Conservation (phyloP, 2,797 vertebrate species). For the Triplophysa yarkandensis region DNA sequence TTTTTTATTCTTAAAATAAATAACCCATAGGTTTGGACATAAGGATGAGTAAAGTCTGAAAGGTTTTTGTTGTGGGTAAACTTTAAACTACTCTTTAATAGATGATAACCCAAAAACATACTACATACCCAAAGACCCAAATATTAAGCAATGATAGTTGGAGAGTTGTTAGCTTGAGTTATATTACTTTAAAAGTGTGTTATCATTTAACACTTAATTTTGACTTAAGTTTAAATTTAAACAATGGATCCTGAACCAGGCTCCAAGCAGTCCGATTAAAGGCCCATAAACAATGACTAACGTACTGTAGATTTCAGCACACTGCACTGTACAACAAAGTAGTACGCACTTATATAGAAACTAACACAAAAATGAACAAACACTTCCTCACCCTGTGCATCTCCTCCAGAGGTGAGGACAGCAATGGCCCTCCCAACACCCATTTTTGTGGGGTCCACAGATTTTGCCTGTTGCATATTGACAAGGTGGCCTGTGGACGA, state of each 20-base stretch:
- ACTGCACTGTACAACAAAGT: not conserved
- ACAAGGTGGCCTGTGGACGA: conserved; percentile 54
- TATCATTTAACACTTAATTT: too few species aligned
- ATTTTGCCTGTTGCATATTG: conserved; percentile 64
- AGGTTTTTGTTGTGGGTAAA: too few species aligned
- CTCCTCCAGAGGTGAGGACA: conserved; percentile 90
- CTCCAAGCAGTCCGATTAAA: not conserved
- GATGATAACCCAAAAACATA: not conserved
- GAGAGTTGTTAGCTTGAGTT: too few species aligned
- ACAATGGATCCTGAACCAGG: too few species aligned
- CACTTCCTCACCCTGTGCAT: conserved; percentile 87
- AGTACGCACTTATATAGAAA: not conserved
- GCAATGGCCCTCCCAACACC: conserved; percentile 89
- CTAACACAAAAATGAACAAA: not conserved
- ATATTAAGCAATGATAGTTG: not conserved
- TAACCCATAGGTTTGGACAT: not conserved
- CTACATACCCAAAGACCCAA: not conserved
- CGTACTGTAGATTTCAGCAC: not conserved
- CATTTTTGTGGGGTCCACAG: conserved; percentile 70
- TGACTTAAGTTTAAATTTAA: too few species aligned
- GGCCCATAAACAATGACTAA: not conserved
- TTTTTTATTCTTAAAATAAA: not conserved
- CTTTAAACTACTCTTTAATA: too few species aligned
- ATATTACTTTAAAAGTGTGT: too few species aligned
- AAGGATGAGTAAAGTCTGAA: not conserved